Percentiles rank a stretch among this genome's conserved stretches.
These are phyloP conservation scores for Vombatus ursinus DNA, from an alignment of 2,113 vertebrate genomes.

Conservation along the genomic window DNA sequence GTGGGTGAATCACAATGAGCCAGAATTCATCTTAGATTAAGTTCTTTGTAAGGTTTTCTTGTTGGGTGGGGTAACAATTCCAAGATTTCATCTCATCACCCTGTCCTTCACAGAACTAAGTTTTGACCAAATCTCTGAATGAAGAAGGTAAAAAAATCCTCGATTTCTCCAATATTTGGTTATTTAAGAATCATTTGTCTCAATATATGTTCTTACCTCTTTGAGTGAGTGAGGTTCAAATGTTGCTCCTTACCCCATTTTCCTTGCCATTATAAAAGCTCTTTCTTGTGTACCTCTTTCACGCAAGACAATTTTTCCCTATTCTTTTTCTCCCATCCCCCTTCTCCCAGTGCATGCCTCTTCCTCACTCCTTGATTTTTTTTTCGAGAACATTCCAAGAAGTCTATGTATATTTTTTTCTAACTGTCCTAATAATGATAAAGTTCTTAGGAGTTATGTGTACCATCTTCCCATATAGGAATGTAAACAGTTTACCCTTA, in stretches of 20 bases:
- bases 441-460: neutral
- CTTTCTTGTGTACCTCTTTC: neutral
- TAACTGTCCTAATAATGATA: neutral
- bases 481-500: neutral
- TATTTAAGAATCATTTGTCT: neutral
- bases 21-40: neutral
- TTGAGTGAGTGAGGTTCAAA: neutral
- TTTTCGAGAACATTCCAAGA: neutral
- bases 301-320: neutral
- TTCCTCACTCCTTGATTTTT: neutral
- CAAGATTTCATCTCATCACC: neutral
- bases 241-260: neutral
- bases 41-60: neutral
- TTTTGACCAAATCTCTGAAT: neutral
- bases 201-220: neutral
- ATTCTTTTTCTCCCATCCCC: neutral
- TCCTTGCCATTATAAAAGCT: neutral
- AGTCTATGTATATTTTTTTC: neutral
- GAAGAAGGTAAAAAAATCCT: neutral
- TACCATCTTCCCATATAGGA: neutral
- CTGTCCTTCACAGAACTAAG: neutral
- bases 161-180: neutral
- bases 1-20: neutral
- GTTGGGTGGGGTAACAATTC: neutral
- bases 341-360: neutral